Conservation (phyloP, 2,797 vertebrate genomes). For the Brachymystax lenok region DNA sequence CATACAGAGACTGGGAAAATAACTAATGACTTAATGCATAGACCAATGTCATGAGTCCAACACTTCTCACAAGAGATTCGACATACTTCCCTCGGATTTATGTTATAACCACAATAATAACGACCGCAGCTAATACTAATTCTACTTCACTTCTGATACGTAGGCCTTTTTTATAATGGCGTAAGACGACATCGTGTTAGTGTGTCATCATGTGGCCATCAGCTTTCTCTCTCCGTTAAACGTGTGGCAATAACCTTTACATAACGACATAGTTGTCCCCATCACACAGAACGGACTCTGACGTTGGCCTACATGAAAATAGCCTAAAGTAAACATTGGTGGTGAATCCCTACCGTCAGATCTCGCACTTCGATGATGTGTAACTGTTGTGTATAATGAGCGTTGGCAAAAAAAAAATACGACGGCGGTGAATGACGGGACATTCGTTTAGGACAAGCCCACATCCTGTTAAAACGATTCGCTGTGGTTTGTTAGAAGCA, state of each 20-base stretch:
- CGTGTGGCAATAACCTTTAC: not conserved
- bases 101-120: too few relatives aligned
- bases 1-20: too few relatives aligned
- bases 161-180: too few relatives aligned
- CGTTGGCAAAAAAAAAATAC: not conserved
- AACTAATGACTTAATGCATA: too few relatives aligned
- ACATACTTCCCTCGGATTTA: too few relatives aligned
- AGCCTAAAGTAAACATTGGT: not conserved
- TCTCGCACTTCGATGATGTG: not conserved
- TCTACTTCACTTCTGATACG: too few relatives aligned
- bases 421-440: constrained; percentile 23
- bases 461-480: constrained; percentile 12
- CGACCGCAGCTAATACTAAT: too few relatives aligned
- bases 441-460: not conserved
- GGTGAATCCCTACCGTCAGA: constrained; percentile 1
- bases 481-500: not conserved
- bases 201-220: too few relatives aligned
- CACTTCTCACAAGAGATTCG: too few relatives aligned
- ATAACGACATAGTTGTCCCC: not conserved
- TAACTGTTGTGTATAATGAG: not conserved
- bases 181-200: too few relatives aligned
- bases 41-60: too few relatives aligned
- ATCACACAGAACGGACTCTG: not conserved
- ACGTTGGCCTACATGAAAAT: not conserved
- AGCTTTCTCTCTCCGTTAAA: too few relatives aligned